These are phyloP conservation scores for Sardinella longiceps DNA, from an alignment of 2,797 vertebrate species.

Conservation along the genomic window DNA sequence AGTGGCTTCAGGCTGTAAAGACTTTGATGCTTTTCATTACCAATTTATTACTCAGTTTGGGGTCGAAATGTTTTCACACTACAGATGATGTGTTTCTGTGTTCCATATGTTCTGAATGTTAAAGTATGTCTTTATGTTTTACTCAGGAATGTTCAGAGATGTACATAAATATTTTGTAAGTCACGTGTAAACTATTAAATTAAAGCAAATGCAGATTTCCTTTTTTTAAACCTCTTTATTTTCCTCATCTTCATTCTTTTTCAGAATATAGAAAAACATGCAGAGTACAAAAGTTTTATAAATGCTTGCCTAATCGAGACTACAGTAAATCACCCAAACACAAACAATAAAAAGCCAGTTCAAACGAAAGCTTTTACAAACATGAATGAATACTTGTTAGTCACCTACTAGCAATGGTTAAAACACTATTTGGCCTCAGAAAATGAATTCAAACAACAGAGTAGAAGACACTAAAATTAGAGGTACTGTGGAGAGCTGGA, in stretches of 20 bases:
- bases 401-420: not conserved
- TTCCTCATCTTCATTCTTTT: not conserved
- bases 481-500: not conserved
- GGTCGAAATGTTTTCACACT: not conserved
- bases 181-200: not conserved
- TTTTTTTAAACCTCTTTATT: not conserved
- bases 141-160: not conserved
- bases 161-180: not conserved
- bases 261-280: slow-evolving; percentile 35
- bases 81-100: not conserved
- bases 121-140: not conserved
- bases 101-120: not conserved
- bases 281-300: slow-evolving; percentile 38
- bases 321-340: not conserved
- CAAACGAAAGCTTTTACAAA: slow-evolving; percentile 2
- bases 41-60: not conserved
- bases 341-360: not conserved
- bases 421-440: slow-evolving; percentile 27
- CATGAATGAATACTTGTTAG: not conserved
- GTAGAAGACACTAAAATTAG: slow-evolving; percentile 5
- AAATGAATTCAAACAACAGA: not conserved
- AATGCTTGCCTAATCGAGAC: not conserved
- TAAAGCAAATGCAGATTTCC: not conserved
- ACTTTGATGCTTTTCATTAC: not conserved
- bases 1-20: not conserved